A percentile compares a stretch with the other conserved stretches of the same genome.
phyloP scores from a whole-genome alignment of 2,797 vertebrate genomes.

The Danio kyathit region DNA sequence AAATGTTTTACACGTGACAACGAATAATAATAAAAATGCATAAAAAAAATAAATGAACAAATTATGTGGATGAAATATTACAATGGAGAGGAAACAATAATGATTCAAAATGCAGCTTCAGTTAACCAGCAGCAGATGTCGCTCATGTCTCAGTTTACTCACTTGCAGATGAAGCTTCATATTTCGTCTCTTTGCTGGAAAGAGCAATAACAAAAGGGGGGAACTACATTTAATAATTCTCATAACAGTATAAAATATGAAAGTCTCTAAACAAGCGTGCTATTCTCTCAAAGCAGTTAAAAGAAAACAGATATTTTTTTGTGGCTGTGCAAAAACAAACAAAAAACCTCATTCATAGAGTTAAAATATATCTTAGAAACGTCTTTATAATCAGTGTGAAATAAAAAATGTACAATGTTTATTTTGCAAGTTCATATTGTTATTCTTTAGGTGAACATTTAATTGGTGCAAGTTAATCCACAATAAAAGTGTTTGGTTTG shows the following conservation, averaged over 20 bases:
- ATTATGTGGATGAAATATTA: slow-evolving; percentile 22
- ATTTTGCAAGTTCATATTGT: too few species aligned
- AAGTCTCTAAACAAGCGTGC: neutral
- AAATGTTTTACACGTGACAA: neutral
- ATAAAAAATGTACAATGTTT: too few species aligned
- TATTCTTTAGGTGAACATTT: too few species aligned
- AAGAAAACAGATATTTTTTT: neutral
- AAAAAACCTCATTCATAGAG: too few species aligned
- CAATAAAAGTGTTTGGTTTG: too few species aligned
- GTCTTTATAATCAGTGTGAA: too few species aligned
- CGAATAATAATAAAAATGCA: neutral
- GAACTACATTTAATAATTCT: neutral
- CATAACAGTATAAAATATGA: neutral
- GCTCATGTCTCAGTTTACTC: slow-evolving; percentile 21
- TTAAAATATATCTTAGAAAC: too few species aligned
- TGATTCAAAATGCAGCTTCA: neutral
- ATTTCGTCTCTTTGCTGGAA: slow-evolving; percentile 6
- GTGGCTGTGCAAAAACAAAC: neutral
- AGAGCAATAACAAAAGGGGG: neutral
- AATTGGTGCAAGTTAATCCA: too few species aligned
- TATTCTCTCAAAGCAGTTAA: neutral
- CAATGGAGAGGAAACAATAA: neutral
- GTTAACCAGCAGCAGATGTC: slow-evolving; percentile 53
- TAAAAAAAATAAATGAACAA: slow-evolving; percentile 1
- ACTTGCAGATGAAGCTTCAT: neutral